Conservation (phyloP, 1,140 invertebrate genomes). For the Heliconius eleuchia region DNA sequence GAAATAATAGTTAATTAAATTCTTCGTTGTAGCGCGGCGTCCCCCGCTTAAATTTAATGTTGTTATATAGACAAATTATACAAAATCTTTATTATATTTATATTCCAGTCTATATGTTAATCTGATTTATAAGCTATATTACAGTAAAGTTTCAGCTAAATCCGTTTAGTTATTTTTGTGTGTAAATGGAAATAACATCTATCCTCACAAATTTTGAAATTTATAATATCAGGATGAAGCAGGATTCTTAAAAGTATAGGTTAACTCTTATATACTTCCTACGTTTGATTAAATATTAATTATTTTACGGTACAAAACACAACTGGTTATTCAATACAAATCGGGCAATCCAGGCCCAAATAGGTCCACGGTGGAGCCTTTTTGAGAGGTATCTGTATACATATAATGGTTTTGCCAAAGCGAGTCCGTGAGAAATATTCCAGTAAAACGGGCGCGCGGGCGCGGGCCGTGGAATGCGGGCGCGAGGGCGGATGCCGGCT, state of each 20-base stretch:
- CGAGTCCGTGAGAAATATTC: constrained; percentile 81
- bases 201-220: too few relatives aligned
- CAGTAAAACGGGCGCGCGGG: constrained; percentile 65
- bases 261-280: constrained; percentile 10
- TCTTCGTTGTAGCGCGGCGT: too few relatives aligned
- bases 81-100: too few relatives aligned
- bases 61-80: too few relatives aligned
- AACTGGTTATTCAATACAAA: constrained; percentile 49
- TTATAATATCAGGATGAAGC: too few relatives aligned
- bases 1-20: too few relatives aligned
- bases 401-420: constrained; percentile 76
- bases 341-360: constrained; percentile 51
- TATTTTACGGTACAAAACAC: constrained; percentile 48
- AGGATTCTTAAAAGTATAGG: not conserved
- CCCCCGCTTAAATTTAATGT: too few relatives aligned
- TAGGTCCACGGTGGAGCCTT: constrained; percentile 53
- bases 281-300: constrained; percentile 52
- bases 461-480: constrained; percentile 73
- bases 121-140: too few relatives aligned
- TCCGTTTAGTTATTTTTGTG: too few relatives aligned
- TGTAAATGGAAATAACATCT: too few relatives aligned
- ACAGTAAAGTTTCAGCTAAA: too few relatives aligned
- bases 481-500: constrained; percentile 75
- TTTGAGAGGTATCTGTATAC: constrained; percentile 53
- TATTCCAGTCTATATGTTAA: too few relatives aligned